These are phyloP conservation scores for Camelus dromedarius DNA, from an alignment of 2,113 vertebrate species.

Conservation along the genomic window DNA sequence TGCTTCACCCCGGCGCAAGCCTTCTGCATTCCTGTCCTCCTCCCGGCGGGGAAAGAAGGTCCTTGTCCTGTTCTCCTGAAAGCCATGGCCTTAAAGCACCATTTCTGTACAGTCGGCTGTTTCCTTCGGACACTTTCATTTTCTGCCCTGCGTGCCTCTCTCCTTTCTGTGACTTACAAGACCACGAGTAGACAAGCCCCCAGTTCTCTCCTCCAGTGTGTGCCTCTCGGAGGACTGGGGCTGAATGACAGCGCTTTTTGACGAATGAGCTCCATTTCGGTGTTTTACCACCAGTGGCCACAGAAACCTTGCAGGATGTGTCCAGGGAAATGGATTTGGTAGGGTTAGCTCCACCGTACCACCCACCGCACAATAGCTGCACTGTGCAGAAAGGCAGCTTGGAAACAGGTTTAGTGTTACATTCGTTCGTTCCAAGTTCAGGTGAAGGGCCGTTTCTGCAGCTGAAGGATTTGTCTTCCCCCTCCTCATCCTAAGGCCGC, in stretches of 20 bases:
- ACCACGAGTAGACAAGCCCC: neutral
- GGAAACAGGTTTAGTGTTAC: neutral
- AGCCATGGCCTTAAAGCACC: neutral
- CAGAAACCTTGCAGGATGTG: slow-evolving; percentile 51
- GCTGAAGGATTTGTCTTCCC: neutral
- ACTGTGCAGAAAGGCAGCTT: neutral
- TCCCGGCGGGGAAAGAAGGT: neutral
- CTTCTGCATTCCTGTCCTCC: neutral
- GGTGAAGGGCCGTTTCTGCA: neutral
- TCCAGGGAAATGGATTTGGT: slow-evolving; percentile 56
- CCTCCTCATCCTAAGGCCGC: neutral
- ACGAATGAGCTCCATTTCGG: neutral
- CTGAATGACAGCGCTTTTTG: neutral
- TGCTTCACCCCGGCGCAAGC: neutral
- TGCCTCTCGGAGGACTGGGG: neutral
- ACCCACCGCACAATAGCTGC: neutral
- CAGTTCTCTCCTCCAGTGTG: neutral
- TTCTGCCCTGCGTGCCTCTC: neutral
- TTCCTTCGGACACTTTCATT: slow-evolving; percentile 17
- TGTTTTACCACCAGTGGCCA: slow-evolving; percentile 34
- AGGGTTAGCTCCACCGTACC: slow-evolving; percentile 37
- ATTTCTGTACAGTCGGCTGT: neutral
- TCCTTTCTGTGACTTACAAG: neutral
- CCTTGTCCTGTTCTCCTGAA: neutral
- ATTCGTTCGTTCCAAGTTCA: neutral